Conservation (phyloP, 2,113 vertebrate species). For the Camelus dromedarius region DNA sequence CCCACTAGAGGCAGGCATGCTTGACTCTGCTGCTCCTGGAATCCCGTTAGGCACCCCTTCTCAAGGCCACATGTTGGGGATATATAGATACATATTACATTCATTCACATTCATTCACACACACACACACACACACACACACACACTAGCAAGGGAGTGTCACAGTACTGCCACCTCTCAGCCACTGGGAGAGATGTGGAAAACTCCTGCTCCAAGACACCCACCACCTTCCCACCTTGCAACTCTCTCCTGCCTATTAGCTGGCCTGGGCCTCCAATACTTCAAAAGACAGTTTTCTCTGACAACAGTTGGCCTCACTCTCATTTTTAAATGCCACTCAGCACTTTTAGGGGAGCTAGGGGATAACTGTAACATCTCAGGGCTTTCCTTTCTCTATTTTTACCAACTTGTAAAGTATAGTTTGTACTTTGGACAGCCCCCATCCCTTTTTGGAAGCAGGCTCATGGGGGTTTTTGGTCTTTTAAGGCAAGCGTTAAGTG, state of each 20-base stretch:
- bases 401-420: not conserved
- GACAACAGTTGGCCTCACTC: not conserved
- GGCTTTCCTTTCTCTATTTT: not conserved
- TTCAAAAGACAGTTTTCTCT: not conserved
- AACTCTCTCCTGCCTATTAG: not conserved
- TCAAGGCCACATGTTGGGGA: not conserved
- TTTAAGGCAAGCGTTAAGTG: not conserved
- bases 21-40: not conserved
- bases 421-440: not conserved
- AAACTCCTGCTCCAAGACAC: not conserved
- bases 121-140: too few species aligned
- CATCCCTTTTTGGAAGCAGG: not conserved
- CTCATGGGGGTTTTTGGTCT: not conserved
- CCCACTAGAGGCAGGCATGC: not conserved
- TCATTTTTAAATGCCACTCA: not conserved
- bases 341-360: not conserved
- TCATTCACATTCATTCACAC: not conserved
- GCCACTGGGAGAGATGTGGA: not conserved
- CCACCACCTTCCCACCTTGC: not conserved
- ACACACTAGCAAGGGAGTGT: not conserved
- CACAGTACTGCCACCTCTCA: not conserved
- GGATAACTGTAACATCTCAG: not conserved
- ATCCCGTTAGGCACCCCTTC: not conserved
- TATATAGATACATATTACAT: not conserved
- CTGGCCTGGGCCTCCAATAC: not conserved